Evolutionary conservation across 2,113 vertebrate species (phyloP), one percentile per base, ranked within the genome.

Genomic region (Zosterops japonicus): DNA sequence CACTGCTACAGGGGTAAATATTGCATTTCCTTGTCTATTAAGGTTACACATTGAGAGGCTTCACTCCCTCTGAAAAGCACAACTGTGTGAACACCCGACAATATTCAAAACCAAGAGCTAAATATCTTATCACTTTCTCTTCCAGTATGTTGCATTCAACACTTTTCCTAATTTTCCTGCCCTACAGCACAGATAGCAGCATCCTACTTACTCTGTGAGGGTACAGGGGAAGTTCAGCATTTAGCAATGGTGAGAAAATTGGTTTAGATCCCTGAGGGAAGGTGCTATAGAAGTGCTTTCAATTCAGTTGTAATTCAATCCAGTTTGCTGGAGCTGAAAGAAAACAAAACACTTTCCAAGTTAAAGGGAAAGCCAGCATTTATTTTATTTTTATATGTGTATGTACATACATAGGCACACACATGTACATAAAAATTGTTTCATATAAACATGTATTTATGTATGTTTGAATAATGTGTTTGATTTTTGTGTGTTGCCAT

Each of bases 171-270:
- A 57, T 65, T 87, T 36, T 87, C 39, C 56, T 70, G 35, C 47
- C 47, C 90, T 71, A 23, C 22, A 60, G 64, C 56, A 77, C 22
- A 64, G 56, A 86, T 1, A 88, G 72, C 56, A 47, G 65, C 4
- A 90, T 63, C 72, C 60, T 64, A 47, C 85, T 61, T 57, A 80
- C 64, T 64, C 76, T 55, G 23, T 0, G 0, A 93, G 67, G 6
- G 14, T 28, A 33, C 11, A 91, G 69, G 63, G 56, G 36, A 95
- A 88, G 83, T 82, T 90, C 93, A 82, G 72, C 87, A 46, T 78
- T 94, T 94, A 83, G 85, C 47, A 89, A 53, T 16, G 76, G 64
- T 68, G 77, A 90, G 88, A 94, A 96, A 96, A 93, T 86, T 63
- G 68, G 10, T 95, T 96, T 57, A 81, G 56, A 78, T 83, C 79